Base-by-base conservation (phyloP, 2,113 vertebrate species). In the Spizaetus ornatus region DNA sequence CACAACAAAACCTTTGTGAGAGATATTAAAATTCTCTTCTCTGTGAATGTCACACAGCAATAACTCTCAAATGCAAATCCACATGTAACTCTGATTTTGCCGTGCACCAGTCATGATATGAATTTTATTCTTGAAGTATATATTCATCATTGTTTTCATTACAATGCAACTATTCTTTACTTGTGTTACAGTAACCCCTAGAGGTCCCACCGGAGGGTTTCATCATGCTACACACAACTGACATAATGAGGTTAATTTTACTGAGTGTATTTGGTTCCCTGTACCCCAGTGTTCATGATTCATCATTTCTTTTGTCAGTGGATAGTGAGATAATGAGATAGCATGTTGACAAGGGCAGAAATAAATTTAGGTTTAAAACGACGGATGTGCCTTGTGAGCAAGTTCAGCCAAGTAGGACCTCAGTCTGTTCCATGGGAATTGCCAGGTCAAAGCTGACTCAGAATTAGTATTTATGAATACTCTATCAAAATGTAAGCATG, bases 401-500 rank as follows among this genome's bases (percentile, higher is more conserved):
- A 72, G 95, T 96, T 88, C 92, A 96, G 79, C 93, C 91, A 65
- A 93, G 85, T 29, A 73, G 74, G 70, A 73, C 87, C 74, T 95
- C 88, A n/a, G 42, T 80, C 78, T 80, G 32, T 77, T 88, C 74
- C 47, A 27, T 88, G 88, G 95, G 92, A 82, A 92, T 77, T 96
- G 82, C 82, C 82, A 73, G 96, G 96, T 96, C 95, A 97, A 93
- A 94, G 38, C 96, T 97, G 95, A 97, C 92, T 97, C 96, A 96
- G 65, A 95, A 87, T 94, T 87, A 61, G 62, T 85, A 59, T 93
- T 95, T 95, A 90, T 92, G 79, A 90, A 58, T 78, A 53, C 85
- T 92, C 84, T 34, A 58, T 90, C 88, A 93, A 95, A 94, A 86
- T 63, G 36, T 23, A 81, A 92, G 58, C 34, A 38, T 42, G 72